Conservation (phyloP, 2,888 invertebrate genomes). For the Meliscaeva auricollis region DNA sequence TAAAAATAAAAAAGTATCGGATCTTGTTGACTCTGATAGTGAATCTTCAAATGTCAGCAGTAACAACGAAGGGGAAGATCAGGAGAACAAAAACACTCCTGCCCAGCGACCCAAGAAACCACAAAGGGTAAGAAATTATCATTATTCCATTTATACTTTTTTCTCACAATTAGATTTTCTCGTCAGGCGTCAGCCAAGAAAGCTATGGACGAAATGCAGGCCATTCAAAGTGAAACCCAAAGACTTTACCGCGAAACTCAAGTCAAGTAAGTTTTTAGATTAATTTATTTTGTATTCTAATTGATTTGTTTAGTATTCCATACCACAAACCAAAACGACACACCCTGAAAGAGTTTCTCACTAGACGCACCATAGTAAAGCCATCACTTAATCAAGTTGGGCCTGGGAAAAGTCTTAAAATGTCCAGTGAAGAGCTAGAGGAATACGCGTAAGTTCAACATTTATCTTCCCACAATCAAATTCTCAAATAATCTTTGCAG, state of each 20-base stretch:
- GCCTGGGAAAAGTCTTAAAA: slow-evolving; percentile 85
- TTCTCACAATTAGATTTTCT: slow-evolving; percentile 43
- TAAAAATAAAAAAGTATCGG: slow-evolving; percentile 60
- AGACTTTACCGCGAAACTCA: slow-evolving; percentile 90
- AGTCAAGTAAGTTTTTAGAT: slow-evolving; percentile 82
- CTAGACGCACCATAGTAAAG: slow-evolving; percentile 80
- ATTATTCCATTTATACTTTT: neutral
- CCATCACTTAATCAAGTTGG: slow-evolving; percentile 77
- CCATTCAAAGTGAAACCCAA: slow-evolving; percentile 94
- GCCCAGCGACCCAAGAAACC: slow-evolving; percentile 68
- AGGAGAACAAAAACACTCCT: neutral
- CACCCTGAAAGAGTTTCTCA: slow-evolving; percentile 91
- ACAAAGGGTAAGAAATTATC: slow-evolving; percentile 51
- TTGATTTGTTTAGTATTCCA: too few relatives aligned
- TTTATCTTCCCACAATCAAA: too few relatives aligned
- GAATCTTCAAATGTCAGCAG: slow-evolving; percentile 36
- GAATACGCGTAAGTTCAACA: slow-evolving; percentile 87
- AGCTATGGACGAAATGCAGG: slow-evolving; percentile 89
- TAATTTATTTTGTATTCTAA: too few relatives aligned
- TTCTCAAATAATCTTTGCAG: slow-evolving; percentile 82
- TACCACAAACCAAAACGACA: slow-evolving; percentile 94
- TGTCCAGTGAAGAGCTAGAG: slow-evolving; percentile 88
- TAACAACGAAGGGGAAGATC: neutral
- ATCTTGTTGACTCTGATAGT: slow-evolving; percentile 76
- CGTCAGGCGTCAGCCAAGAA: slow-evolving; percentile 88